Evolutionary conservation across 2,113 vertebrate species (phyloP).

Genomic region (Erpornis zantholeuca): DNA sequence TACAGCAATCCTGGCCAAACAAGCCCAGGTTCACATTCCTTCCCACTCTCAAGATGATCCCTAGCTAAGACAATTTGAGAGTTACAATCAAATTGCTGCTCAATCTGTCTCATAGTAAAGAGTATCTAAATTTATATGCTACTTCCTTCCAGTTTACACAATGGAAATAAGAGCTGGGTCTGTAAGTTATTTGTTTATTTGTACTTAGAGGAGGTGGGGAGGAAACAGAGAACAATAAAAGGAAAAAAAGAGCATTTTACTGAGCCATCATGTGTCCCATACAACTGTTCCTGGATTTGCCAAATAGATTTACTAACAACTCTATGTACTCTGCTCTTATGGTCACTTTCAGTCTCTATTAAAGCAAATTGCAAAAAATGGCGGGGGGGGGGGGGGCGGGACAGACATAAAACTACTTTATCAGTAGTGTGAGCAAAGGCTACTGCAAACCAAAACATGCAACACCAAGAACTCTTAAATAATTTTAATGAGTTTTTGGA

Average conservation of each 20-base stretch:
- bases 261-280: not conserved
- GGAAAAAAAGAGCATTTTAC: not conserved
- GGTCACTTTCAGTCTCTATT: not conserved
- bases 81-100: not conserved
- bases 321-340: not conserved
- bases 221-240: not conserved
- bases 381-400: rapidly evolving
- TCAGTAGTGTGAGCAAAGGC: not conserved
- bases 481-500: not conserved
- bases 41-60: not conserved
- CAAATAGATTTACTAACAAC: not conserved
- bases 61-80: not conserved
- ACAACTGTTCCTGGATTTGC: not conserved
- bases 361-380: not conserved
- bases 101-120: not conserved
- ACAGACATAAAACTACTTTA: not conserved
- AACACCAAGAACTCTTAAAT: not conserved
- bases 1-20: not conserved
- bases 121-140: not conserved
- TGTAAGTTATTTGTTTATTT: not conserved
- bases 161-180: not conserved
- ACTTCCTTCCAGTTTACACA: not conserved
- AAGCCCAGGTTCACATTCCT: not conserved
- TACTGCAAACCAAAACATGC: not conserved
- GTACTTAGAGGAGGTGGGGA: not conserved